Evolutionary conservation across 2,797 vertebrate species (phyloP).

Genomic region (Perdix hodgsoniae): DNA sequence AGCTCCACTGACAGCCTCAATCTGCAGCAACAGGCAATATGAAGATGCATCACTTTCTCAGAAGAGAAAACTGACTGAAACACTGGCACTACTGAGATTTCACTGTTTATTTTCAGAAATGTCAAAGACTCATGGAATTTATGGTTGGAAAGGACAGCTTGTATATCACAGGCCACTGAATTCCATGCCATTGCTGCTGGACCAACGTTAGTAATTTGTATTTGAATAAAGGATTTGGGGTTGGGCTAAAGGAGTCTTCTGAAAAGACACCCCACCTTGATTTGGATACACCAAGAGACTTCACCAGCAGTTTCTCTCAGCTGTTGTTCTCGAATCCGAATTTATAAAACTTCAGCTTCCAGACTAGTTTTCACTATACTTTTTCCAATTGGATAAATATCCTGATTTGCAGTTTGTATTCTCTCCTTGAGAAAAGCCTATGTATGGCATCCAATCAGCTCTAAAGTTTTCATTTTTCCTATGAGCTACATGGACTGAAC

Average conservation of each 20-base stretch:
- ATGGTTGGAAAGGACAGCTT: neutral
- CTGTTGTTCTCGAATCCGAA: neutral
- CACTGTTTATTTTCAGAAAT: neutral
- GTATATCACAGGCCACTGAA: neutral
- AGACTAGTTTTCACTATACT: neutral
- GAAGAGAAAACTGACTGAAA: neutral
- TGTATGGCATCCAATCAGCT: neutral
- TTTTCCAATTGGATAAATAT: neutral
- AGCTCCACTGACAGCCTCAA: neutral
- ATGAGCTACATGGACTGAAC: neutral
- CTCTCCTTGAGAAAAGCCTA: neutral
- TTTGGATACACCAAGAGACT: neutral
- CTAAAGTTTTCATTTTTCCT: neutral
- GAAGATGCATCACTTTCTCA: neutral
- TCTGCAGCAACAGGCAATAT: neutral
- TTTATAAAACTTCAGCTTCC: neutral
- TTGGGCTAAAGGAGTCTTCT: neutral
- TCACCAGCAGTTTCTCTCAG: neutral
- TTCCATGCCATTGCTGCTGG: neutral
- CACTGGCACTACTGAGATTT: neutral
- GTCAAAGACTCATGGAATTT: neutral
- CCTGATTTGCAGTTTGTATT: neutral
- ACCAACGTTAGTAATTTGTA: neutral
- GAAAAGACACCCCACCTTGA: neutral
- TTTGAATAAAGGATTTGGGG: neutral